phyloP scores from a whole-genome alignment of 92 coral and sea anemone genomes.

The Diadumene lineata region DNA sequence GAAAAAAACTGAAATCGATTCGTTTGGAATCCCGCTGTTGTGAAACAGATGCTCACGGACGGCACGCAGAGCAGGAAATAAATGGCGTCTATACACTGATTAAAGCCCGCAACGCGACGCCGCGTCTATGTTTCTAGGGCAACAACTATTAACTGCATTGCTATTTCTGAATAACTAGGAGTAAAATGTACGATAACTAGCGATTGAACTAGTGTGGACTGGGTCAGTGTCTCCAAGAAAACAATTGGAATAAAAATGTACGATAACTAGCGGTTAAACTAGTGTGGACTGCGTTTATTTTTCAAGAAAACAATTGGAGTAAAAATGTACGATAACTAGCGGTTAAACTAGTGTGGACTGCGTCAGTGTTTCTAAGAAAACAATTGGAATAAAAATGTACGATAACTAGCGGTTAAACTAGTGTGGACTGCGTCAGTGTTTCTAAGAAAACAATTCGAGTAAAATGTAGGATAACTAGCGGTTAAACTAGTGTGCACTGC shows the following conservation, averaged over 20 bases:
- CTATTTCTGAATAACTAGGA: background rate
- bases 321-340: background rate
- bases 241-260: background rate
- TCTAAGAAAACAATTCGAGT: background rate
- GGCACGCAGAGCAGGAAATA: background rate
- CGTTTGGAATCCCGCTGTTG: background rate
- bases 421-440: background rate
- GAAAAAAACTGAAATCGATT: background rate
- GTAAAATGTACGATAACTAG: background rate
- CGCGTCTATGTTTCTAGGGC: no score
- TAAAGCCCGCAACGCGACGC: no score
- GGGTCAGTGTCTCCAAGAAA: background rate
- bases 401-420: background rate
- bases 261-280: background rate
- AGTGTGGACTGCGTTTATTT: background rate
- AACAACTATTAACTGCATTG: no score
- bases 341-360: background rate
- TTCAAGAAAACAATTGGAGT: background rate
- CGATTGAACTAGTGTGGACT: background rate
- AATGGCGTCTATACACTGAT: no score
- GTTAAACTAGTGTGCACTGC: background rate
- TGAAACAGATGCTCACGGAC: background rate
- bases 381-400: background rate
- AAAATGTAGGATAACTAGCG: background rate
- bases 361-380: background rate